Evolutionary conservation across 2,797 vertebrate genomes (phyloP).

Genomic region (Menidia menidia): DNA sequence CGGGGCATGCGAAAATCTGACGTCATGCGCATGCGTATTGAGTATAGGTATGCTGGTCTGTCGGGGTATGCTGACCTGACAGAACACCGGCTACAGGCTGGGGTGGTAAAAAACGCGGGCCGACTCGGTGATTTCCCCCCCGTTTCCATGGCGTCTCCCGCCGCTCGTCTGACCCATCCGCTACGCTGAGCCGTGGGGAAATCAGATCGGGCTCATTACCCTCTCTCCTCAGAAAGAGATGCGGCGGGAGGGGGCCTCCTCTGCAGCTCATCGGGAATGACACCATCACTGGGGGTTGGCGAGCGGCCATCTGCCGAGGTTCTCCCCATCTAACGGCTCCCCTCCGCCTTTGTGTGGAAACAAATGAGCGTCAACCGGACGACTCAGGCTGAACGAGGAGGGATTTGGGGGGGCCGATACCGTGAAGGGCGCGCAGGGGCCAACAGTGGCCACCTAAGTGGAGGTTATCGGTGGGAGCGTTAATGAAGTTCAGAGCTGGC

Average conservation of each 20-base stretch:
- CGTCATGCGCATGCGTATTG: too few relatives aligned
- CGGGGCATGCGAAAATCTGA: too few relatives aligned
- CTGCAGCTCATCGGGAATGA: conserved; percentile 67
- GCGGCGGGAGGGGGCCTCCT: conserved; percentile 45
- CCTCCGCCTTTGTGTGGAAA: conserved; percentile 62
- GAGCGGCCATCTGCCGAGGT: conserved; percentile 66
- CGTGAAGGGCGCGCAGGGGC: conserved; percentile 67
- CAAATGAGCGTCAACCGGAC: conserved; percentile 51
- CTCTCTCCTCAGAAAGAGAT: conserved; percentile 73
- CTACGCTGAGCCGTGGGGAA: conserved; percentile 79
- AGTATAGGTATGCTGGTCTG: too few relatives aligned
- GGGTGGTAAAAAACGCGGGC: conserved; percentile 32
- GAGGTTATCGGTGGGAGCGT: conserved; percentile 24
- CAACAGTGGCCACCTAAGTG: conserved; percentile 34
- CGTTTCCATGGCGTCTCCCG: conserved; percentile 74
- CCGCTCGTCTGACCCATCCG: conserved; percentile 80
- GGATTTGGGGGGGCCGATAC: conserved; percentile 56
- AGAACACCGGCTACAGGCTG: too few relatives aligned
- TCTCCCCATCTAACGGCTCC: conserved; percentile 67
- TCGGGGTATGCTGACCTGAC: too few relatives aligned
- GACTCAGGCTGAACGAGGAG: conserved; percentile 56
- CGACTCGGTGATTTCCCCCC: conserved; percentile 73
- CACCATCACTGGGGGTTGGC: conserved; percentile 44
- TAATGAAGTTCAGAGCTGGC: conserved; percentile 28
- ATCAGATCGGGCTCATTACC: conserved; percentile 84